These are phyloP conservation scores for Lapara coniferarum DNA, from an alignment of 2,888 invertebrate genomes.

Conservation along the genomic window DNA sequence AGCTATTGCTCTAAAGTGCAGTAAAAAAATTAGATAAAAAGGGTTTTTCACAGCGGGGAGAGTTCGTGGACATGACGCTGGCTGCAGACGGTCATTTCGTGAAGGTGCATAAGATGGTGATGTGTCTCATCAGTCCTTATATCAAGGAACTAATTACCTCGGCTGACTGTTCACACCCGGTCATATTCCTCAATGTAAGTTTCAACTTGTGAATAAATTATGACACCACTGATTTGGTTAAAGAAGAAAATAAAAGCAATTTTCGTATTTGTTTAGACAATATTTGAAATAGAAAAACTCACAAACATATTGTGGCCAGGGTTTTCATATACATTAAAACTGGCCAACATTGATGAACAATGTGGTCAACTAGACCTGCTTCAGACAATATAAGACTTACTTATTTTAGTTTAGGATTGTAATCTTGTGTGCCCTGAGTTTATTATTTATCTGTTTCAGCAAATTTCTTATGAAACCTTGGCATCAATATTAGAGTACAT, in stretches of 20 bases:
- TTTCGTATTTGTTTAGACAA: no score
- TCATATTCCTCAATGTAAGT: slow-evolving; percentile 74
- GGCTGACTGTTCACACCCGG: slow-evolving; percentile 65
- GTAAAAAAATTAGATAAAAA: not conserved
- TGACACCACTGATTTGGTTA: not conserved
- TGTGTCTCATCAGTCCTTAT: slow-evolving; percentile 72
- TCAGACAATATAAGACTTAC: no score
- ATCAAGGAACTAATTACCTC: slow-evolving; percentile 68
- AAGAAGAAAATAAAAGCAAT: not conserved
- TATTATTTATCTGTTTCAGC: slow-evolving; percentile 53
- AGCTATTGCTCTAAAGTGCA: no score
- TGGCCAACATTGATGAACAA: no score
- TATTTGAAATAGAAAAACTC: no score
- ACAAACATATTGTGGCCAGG: no score
- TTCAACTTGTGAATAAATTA: not conserved
- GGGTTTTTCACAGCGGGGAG: slow-evolving; percentile 57
- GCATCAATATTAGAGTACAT: slow-evolving; percentile 68
- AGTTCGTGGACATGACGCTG: slow-evolving; percentile 77
- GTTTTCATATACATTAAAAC: no score
- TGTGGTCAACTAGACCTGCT: no score
- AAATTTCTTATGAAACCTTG: slow-evolving; percentile 64
- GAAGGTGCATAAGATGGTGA: slow-evolving; percentile 71
- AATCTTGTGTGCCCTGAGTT: not conserved
- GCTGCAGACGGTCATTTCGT: slow-evolving; percentile 74
- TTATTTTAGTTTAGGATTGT: no score